phyloP scores from a whole-genome alignment of 2,888 invertebrate species.

The Caenorhabditis sp. region DNA sequence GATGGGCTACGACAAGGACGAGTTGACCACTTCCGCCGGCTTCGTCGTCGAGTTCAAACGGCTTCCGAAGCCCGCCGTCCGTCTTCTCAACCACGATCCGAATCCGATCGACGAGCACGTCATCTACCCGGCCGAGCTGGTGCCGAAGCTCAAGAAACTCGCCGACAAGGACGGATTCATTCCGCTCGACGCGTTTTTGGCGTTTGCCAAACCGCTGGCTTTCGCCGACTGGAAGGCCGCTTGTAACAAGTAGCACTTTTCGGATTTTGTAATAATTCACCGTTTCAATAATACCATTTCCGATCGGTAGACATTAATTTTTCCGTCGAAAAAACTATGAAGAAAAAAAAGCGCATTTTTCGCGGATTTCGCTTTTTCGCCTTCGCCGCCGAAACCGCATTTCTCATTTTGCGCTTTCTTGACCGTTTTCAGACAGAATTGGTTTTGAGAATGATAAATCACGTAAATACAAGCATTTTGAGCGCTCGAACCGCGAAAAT shows the following conservation, averaged over 20 bases:
- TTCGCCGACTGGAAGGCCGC: not conserved
- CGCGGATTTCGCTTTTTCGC: too few relatives aligned
- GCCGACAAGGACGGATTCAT: conserved; percentile 54
- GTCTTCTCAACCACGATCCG: conserved; percentile 69
- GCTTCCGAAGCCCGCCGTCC: conserved; percentile 52
- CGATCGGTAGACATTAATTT: too few relatives aligned
- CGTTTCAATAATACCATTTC: too few relatives aligned
- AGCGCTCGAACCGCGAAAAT: too few relatives aligned
- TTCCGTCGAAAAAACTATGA: too few relatives aligned
- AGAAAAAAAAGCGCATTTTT: too few relatives aligned
- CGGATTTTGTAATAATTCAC: too few relatives aligned
- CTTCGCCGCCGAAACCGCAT: too few relatives aligned
- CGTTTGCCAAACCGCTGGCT: conserved; percentile 26
- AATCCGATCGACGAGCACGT: conserved; percentile 70
- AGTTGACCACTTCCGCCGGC: conserved; percentile 69
- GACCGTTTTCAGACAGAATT: too few relatives aligned
- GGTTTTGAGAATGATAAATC: too few relatives aligned
- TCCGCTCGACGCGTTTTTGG: conserved; percentile 34
- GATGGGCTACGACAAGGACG: conserved; percentile 61
- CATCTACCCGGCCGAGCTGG: conserved; percentile 62
- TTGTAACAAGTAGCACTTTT: not conserved
- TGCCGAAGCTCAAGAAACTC: conserved; percentile 40
- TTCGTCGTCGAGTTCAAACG: conserved; percentile 65
- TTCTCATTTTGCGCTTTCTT: too few relatives aligned
- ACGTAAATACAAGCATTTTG: too few relatives aligned